phyloP scores from a whole-genome alignment of 2,797 vertebrate species.

The Jordanella pulchra region DNA sequence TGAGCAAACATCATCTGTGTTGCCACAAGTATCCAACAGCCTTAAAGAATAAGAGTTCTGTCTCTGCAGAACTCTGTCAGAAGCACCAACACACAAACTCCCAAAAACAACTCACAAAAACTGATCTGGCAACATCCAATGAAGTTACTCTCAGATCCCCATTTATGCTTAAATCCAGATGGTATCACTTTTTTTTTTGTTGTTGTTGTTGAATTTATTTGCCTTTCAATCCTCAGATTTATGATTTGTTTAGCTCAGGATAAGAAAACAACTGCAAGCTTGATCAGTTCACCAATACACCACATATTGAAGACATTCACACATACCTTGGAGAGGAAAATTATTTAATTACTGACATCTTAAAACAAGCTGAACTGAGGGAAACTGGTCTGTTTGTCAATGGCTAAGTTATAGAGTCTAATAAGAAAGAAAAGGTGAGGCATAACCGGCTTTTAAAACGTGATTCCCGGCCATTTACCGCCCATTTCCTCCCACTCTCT shows the following conservation, averaged over 20 bases:
- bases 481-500: neutral
- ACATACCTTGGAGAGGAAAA: neutral
- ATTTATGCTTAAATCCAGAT: neutral
- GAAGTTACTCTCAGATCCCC: neutral
- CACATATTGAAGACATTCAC: neutral
- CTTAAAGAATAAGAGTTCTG: neutral
- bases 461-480: neutral
- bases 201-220: neutral
- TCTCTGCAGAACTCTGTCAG: neutral
- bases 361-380: neutral
- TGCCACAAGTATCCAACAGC: conserved; percentile 2
- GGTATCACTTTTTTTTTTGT: neutral
- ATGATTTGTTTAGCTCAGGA: neutral
- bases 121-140: neutral
- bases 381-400: neutral
- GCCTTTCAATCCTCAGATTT: neutral
- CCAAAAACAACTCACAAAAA: neutral
- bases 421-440: neutral
- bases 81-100: no score
- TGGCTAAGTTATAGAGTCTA: neutral
- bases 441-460: neutral
- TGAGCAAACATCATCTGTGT: neutral
- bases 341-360: neutral
- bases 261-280: neutral
- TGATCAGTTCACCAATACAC: neutral